Conservation (phyloP, 1,140 invertebrate genomes). For the Lepidurus couesii region DNA sequence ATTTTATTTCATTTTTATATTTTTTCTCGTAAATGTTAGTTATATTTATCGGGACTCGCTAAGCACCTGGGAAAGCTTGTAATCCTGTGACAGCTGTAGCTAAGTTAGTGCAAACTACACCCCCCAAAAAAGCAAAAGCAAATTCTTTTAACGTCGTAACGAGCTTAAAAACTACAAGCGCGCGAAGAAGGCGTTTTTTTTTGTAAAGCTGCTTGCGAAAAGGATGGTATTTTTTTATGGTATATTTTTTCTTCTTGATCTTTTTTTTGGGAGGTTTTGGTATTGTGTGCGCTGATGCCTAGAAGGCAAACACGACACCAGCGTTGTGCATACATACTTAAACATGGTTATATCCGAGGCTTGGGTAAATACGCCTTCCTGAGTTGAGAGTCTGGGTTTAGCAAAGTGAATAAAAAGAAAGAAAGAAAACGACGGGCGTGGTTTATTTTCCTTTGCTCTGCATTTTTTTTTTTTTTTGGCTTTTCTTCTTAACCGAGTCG, state of each 20-base stretch:
- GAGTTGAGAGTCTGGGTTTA: neutral
- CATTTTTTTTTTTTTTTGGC: neutral
- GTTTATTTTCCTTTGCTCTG: neutral
- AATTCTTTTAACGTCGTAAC: neutral
- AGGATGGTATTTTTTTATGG: neutral
- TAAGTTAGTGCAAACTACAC: slow-evolving; percentile 10
- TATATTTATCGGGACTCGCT: neutral
- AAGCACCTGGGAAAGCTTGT: neutral
- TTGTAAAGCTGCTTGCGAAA: neutral
- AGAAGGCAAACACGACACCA: slow-evolving; percentile 10
- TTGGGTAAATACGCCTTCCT: slow-evolving; percentile 21
- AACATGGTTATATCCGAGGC: slow-evolving; percentile 17
- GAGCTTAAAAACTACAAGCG: neutral
- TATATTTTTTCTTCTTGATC: neutral
- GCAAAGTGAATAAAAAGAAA: neutral
- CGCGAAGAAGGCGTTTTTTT: neutral
- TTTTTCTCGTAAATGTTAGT: too few relatives aligned
- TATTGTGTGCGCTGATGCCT: slow-evolving; percentile 18
- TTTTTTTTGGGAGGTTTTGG: neutral
- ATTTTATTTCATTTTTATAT: neutral
- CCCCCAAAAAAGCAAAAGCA: slow-evolving; percentile 20
- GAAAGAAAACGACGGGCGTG: neutral
- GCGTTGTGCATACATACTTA: slow-evolving; percentile 18
- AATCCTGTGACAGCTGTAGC: slow-evolving; percentile 25
- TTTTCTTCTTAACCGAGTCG: neutral